phyloP scores from a whole-genome alignment of 1,140 invertebrate species.

The Nymphalis io region DNA sequence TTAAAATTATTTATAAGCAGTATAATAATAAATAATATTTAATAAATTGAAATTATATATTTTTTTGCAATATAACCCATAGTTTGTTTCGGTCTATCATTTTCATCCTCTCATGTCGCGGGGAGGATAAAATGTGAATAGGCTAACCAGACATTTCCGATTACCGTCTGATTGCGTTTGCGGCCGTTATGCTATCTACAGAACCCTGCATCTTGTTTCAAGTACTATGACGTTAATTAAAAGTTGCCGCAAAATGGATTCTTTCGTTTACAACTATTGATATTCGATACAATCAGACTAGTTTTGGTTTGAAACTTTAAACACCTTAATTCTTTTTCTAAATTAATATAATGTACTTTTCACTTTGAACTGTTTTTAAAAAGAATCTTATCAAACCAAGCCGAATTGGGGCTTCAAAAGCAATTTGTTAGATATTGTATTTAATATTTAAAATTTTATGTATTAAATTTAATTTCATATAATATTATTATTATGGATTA shows the following conservation, averaged over 20 bases:
- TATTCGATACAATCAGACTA: not conserved
- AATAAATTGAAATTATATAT: not conserved
- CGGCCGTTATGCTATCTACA: constrained; percentile 36
- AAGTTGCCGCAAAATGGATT: constrained; percentile 10
- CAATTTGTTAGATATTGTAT: too few relatives aligned
- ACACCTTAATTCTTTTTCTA: too few relatives aligned
- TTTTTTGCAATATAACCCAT: not conserved
- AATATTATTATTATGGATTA: too few relatives aligned
- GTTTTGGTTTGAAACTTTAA: too few relatives aligned
- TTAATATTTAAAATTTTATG: too few relatives aligned
- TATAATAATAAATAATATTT: too few relatives aligned
- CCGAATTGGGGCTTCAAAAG: too few relatives aligned
- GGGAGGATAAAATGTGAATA: constrained; percentile 39
- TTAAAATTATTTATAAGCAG: too few relatives aligned
- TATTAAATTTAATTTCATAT: too few relatives aligned
- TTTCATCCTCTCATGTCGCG: constrained; percentile 17
- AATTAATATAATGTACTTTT: too few relatives aligned
- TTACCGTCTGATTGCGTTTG: constrained; percentile 55
- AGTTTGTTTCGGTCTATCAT: not conserved
- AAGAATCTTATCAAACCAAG: too few relatives aligned
- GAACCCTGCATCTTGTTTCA: constrained; percentile 20
- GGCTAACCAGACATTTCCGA: constrained; percentile 55
- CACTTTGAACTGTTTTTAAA: too few relatives aligned
- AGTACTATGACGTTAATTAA: constrained; percentile 22
- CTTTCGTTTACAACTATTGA: not conserved